Base-by-base conservation (phyloP, 2,113 vertebrate species). In the Sceloporus undulatus region DNA sequence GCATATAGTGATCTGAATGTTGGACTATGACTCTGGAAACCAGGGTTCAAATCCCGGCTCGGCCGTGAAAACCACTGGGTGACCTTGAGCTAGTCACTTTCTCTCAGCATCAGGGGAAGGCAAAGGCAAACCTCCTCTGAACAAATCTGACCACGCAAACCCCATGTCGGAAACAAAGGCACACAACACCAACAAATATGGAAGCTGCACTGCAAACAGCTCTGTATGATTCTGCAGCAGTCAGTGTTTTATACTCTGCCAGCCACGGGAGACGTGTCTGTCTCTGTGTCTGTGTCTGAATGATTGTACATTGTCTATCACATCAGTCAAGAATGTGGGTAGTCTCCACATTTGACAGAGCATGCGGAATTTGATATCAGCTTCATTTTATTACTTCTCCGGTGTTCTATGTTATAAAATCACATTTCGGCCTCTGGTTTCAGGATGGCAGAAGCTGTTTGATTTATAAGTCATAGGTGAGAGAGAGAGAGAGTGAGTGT, bases 351-450 rank as follows among this genome's bases (percentile, higher is more conserved):
- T 83, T 68, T 78, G 91, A 40, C 34, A 90, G 56, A 34, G 52
- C 79, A 70, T 82, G 81, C 66, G 38, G 0, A 0, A 34, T 86
- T 88, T 66, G 68, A 85, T 89, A 40, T 0, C 1, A 62, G 79
- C 86, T 82, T 73, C 71, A 65, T 82, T 76, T 88, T 83, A 83
- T 83, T 77, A 77, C 40, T 52, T 88, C 42, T 68, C 14, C 21
- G 9, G 42, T 78, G 79, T 76, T 88, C 34, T 90, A 74, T 6
- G 1, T 59, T 78, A 65, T 23, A 82, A 70, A 13, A 79, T 89
- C 54, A 88, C 89, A 79, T 48, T 88, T 93, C 90, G 86, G 16
- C 82, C 74, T 85, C 87, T 70, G 66, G 81, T 76, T 9, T 92
- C 91, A 86, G 88, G 90, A 42, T 85, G 75, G 81, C 83, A 74